Evolutionary conservation across 2,113 vertebrate genomes (phyloP).

Genomic region (Cisticola juncidis): DNA sequence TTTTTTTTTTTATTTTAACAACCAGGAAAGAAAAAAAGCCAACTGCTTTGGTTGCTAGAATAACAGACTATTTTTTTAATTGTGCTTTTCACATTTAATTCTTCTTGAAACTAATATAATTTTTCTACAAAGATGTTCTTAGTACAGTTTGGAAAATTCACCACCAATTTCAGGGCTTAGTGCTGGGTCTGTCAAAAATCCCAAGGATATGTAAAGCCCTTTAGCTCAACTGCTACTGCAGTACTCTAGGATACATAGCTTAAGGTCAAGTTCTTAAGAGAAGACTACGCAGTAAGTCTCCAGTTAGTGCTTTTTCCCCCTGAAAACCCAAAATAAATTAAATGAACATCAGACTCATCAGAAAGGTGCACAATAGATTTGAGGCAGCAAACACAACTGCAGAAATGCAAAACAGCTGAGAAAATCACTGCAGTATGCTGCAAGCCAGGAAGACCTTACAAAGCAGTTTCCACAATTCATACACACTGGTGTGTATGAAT

Average conservation of each 20-base stretch:
- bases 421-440: neutral
- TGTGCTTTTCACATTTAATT: slow-evolving; percentile 63
- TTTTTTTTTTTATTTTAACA: neutral
- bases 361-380: neutral
- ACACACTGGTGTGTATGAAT: neutral
- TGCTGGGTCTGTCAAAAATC: neutral
- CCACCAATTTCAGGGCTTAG: neutral
- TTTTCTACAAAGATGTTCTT: slow-evolving; percentile 24
- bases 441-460: neutral
- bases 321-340: neutral
- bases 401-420: neutral
- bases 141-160: neutral
- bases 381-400: slow-evolving; percentile 6
- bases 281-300: neutral
- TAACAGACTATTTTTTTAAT: slow-evolving; percentile 69
- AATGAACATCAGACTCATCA: neutral
- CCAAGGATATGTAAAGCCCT: neutral
- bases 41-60: slow-evolving; percentile 53
- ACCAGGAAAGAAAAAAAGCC: neutral
- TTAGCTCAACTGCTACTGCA: neutral
- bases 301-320: neutral
- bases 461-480: neutral
- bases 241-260: neutral
- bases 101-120: slow-evolving; percentile 44
- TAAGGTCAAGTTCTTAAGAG: neutral